Conservation (phyloP, 2,113 vertebrate species). For the Laticauda colubrina region DNA sequence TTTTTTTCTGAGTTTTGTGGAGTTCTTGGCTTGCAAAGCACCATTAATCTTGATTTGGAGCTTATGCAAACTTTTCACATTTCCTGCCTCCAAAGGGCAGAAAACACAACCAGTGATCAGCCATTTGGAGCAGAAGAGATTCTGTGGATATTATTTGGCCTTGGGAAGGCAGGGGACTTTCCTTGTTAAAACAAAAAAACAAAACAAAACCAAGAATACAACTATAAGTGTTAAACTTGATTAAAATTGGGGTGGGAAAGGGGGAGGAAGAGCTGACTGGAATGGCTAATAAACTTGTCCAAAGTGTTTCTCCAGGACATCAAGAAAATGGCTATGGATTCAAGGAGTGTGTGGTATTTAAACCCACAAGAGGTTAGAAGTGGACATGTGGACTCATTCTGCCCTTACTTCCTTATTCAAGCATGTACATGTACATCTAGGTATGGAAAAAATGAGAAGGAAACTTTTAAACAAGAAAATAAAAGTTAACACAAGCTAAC, state of each 20-base stretch:
- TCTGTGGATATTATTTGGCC: neutral
- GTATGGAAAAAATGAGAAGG: too few relatives aligned
- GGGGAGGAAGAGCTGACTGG: neutral
- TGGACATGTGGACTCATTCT: neutral
- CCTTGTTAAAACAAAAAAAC: neutral
- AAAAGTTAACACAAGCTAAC: too few relatives aligned
- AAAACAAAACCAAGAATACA: neutral
- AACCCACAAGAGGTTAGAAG: neutral
- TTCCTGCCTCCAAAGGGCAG: neutral
- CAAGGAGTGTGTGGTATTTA: neutral
- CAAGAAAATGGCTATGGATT: neutral
- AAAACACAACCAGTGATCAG: neutral
- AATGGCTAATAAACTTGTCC: neutral
- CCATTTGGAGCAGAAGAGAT: neutral
- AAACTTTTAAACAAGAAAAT: too few relatives aligned
- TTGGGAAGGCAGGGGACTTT: neutral
- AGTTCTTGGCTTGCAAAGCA: neutral
- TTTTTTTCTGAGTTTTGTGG: neutral
- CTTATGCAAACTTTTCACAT: neutral
- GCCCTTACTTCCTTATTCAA: neutral
- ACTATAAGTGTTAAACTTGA: neutral
- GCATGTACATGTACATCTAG: neutral
- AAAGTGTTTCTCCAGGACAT: neutral
- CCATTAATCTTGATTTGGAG: neutral
- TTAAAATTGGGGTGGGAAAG: neutral